Percentiles rank a stretch among this genome's conserved stretches.
Evolutionary conservation across 2,888 invertebrate species (phyloP).

Genomic region (Shargacucullia verbasci): DNA sequence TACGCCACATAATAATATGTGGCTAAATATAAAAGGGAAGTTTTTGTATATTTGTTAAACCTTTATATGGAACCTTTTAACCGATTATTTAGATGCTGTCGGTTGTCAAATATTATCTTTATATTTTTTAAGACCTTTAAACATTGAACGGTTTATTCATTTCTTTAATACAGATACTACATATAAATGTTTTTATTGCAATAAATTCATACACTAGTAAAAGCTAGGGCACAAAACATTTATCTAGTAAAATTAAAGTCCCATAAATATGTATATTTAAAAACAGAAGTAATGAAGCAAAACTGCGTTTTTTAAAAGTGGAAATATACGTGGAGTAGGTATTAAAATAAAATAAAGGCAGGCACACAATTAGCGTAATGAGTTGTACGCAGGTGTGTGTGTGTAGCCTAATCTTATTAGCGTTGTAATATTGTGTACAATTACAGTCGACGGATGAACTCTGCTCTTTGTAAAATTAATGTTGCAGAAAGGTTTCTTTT

Average conservation of each 20-base stretch:
- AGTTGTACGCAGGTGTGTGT: neutral
- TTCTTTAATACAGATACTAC: too few species aligned
- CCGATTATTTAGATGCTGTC: conserved; percentile 9
- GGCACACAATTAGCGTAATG: conserved; percentile 1
- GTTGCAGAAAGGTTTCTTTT: neutral
- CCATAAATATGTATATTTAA: too few species aligned
- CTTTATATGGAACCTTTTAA: conserved; percentile 15
- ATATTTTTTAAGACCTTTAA: neutral
- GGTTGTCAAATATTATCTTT: neutral
- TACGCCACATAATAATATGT: neutral
- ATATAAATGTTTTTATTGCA: too few species aligned
- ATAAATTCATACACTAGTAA: too few species aligned
- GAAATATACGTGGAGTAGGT: too few species aligned
- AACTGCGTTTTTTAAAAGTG: too few species aligned
- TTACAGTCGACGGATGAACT: neutral
- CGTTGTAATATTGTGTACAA: neutral
- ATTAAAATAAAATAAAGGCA: neutral
- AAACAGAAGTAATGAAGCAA: neutral
- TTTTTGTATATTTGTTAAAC: conserved; percentile 1
- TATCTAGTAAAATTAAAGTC: too few species aligned
- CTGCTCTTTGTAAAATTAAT: neutral
- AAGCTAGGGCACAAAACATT: too few species aligned
- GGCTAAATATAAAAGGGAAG: neutral
- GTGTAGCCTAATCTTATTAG: neutral
- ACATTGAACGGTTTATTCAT: too few species aligned